Conservation (phyloP, 35 echinoderm and acorn worm species). For the Apostichopus parvimensis region DNA sequence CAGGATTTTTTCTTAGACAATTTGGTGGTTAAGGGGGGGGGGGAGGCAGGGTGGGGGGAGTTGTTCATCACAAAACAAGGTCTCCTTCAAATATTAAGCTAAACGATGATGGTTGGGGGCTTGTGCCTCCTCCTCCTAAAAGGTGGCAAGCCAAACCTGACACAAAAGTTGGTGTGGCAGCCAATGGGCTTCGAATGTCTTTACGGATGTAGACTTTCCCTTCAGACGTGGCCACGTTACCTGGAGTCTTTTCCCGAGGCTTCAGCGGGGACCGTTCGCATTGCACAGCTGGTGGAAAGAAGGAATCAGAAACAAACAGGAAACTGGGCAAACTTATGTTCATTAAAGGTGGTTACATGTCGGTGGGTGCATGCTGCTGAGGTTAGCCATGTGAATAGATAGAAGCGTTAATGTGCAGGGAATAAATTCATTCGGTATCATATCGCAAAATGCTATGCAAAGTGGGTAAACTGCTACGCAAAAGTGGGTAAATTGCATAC, state of each 20-base stretch:
- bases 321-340: slow-evolving; percentile 59
- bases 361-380: background rate
- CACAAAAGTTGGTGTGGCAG: slow-evolving; percentile 92
- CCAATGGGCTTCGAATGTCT: slow-evolving; percentile 94
- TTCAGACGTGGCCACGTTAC: slow-evolving; percentile 90
- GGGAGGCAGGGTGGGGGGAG: no score
- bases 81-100: no score
- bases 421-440: background rate
- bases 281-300: slow-evolving; percentile 95
- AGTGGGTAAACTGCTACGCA: background rate
- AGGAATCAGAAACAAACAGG: slow-evolving; percentile 57
- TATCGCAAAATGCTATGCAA: no score
- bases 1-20: no score
- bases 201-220: slow-evolving; percentile 99
- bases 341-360: background rate
- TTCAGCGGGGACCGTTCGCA: slow-evolving; percentile 98
- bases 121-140: background rate
- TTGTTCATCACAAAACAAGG: no score
- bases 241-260: slow-evolving; percentile 88
- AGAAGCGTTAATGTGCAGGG: background rate
- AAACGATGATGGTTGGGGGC: no score
- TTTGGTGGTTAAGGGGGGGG: no score
- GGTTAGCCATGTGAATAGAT: background rate
- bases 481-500: background rate
- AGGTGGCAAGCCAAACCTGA: slow-evolving; percentile 58